Percentiles rank a stretch among this genome's conserved stretches.
Evolutionary conservation across 1,140 invertebrate genomes (phyloP).

Genomic region (Zaprionus ghesquierei): DNA sequence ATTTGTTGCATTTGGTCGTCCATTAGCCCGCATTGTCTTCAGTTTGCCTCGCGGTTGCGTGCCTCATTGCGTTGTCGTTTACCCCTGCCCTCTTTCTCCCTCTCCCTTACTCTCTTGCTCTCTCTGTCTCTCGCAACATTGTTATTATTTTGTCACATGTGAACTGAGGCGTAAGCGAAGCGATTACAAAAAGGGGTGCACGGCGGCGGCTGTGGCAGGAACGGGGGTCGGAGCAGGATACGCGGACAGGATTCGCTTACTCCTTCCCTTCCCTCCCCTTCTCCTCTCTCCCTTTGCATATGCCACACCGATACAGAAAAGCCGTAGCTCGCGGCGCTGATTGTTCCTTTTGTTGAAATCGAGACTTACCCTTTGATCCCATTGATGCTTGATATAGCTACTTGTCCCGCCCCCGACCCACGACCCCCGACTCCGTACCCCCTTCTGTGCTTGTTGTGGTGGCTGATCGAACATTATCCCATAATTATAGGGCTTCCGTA

Average conservation of each 20-base stretch:
- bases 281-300: constrained; percentile 28
- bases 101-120: not conserved
- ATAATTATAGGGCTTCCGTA: constrained; percentile 80
- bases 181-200: constrained; percentile 64
- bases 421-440: constrained; percentile 6
- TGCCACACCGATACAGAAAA: constrained; percentile 1
- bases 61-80: constrained; percentile 25
- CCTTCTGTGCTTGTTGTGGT: not conserved
- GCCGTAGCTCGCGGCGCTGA: constrained; percentile 68
- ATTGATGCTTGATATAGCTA: not conserved
- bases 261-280: not conserved
- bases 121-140: constrained; percentile 16
- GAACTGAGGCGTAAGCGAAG: constrained; percentile 74
- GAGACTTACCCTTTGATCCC: constrained; percentile 78
- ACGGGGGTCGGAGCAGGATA: not conserved
- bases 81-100: not conserved
- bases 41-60: constrained; percentile 31
- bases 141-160: constrained; percentile 82
- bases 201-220: not conserved
- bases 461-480: constrained; percentile 78
- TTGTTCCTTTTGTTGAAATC: constrained; percentile 80
- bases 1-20: constrained; percentile 70
- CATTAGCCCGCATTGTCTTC: constrained; percentile 63
- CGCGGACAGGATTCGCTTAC: not conserved
- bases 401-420: not conserved